phyloP scores from a whole-genome alignment of 1,140 invertebrate species.

The Bombus confusus region DNA sequence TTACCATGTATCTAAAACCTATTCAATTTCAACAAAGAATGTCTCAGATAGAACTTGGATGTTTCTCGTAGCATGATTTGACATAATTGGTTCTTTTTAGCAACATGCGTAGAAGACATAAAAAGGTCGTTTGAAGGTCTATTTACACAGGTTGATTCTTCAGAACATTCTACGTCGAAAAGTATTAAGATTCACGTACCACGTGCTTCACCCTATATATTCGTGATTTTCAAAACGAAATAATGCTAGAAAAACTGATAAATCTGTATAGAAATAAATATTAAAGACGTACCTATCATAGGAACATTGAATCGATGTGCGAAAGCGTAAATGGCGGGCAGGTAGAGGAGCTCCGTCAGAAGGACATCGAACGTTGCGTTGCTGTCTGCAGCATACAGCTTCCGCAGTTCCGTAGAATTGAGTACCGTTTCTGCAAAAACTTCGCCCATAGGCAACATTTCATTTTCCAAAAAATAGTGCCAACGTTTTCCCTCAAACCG shows the following conservation, averaged over 20 bases:
- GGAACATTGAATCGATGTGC: constrained; percentile 64
- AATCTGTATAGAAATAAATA: background rate
- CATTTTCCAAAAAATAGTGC: rapidly evolving
- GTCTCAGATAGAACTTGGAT: no score
- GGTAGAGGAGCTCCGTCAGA: constrained; percentile 47
- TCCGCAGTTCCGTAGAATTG: constrained; percentile 46
- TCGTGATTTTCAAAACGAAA: no score
- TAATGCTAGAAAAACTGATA: background rate
- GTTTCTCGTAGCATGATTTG: no score
- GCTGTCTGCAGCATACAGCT: constrained; percentile 57
- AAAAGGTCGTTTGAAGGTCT: rapidly evolving
- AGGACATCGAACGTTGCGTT: constrained; percentile 66
- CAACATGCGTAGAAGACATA: no score
- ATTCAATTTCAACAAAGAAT: no score
- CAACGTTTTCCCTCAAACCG: constrained; percentile 22
- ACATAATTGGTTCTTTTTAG: no score
- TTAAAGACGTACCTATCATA: constrained; percentile 54
- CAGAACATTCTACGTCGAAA: no score
- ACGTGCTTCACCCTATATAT: no score
- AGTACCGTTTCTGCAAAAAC: constrained; percentile 14
- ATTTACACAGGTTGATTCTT: no score
- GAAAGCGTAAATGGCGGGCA: constrained; percentile 29
- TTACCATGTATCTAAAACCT: no score
- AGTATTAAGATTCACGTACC: rapidly evolving
- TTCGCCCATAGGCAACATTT: rapidly evolving